Base-by-base conservation (phyloP, 2,797 vertebrate species). In the Neomorphus geoffroyi region DNA sequence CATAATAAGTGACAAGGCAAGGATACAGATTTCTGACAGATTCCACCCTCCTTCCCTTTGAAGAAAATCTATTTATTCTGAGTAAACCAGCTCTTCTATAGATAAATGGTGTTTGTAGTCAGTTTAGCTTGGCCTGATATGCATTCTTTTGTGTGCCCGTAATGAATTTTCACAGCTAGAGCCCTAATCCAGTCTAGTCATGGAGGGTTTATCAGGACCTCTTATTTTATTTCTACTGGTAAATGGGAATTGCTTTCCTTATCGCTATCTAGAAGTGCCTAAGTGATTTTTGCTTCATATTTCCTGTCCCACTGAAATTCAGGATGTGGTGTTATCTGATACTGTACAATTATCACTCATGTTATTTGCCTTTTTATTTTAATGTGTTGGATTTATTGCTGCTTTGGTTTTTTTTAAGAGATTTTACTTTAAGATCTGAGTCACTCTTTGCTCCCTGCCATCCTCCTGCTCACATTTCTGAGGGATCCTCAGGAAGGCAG, bases 51-150 rank as follows among this genome's bases (percentile, higher is more conserved):
- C 9, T 80, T 64, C 46, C 39, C 80, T 73, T 84, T 65, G 80
- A 88, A 93, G 96, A 67, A 93, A 95, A 95, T 70, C 83, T 94
- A 88, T 97, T 96, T 96, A 96, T 95, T 97, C 93, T 61, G 46
- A 86, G 88, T 50, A 80, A 91, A 92, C 54, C 50, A 0, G 60
- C 92, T 84, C 86, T 89, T 65, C 61, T 74, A 83, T 78, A 92
- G 96, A 93, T 92, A 96, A 94, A 93, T 57, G 78, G 72, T 73
- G 71, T 90, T 94, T 93, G 74, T 22, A 60, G 86, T 80, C 83
- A 54, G 62, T 93, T 93, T 94, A 89, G 88, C 91, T 96, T 35
- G 18, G 43, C 2, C 21, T 54, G 72, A 94, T 92, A 92, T 5
- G 12, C 50, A 50, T 93, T 56, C 54, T 62, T 93, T 95, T 96